Base-by-base conservation (phyloP, 1,140 invertebrate species). In the Achatina immaculata region DNA sequence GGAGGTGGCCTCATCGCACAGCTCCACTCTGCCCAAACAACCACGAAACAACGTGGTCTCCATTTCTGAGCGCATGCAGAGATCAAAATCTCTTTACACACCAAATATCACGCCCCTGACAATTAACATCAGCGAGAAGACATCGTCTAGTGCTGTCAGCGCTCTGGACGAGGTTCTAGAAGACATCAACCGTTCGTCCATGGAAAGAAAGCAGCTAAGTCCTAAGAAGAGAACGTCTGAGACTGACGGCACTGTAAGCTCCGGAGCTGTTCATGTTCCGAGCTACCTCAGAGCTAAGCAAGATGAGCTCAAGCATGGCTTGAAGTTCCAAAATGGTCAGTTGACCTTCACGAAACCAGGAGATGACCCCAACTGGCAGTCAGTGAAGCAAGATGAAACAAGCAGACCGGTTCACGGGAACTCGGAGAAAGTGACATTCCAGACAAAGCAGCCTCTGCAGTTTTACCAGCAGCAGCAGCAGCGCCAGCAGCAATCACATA, bases 111-210 rank as follows among this genome's bases (percentile, higher is more conserved):
- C 86, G 14, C 88, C 88, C 19, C 72, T 89, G 28, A 86, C 87
- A 36, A 79, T 89, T 21, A 83, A 78, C n/a, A 82, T 85, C n/a
- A 1, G n/a, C 1, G 82, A 84, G 34, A 74, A 79, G 71, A 43
- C 66, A 11, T 7, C 51, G 3, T 62, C 40, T 73, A 87, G 82
- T 48, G 86, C 85, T 31, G 78, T 84, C 36, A 88, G 81, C 68
- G 88, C 89, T 38, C 71, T 90, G 28, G 89, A 90, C 81, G 89
- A 90, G 24, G 89, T 89, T n/a, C 78, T 90, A 21, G 86, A 88
- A 73, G 89, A 90, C 62, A 86, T 90, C 16, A 78, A 38, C 75
- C 66, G 85, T 16, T 82, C 84, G 16, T 87, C 88, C 24, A 73
- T 90, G 21, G 86, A 88, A 58, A 85, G 86, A 51, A 88, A 88